Percentiles rank a stretch among this genome's conserved stretches.
Conservation (phyloP, 2,113 vertebrate species). For the Orcinus orca region DNA sequence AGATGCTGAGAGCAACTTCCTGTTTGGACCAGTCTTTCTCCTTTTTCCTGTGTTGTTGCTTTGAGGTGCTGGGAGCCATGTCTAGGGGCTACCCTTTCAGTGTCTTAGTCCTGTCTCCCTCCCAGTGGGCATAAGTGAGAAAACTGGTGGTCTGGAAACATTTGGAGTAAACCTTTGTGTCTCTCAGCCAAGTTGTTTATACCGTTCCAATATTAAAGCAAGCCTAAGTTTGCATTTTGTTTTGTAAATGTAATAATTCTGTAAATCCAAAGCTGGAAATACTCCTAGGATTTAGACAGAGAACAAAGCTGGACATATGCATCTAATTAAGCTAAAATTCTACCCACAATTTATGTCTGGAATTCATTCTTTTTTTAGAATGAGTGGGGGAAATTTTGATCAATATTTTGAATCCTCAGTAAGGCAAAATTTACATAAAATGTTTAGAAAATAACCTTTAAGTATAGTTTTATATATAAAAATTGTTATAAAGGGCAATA, state of each 20-base stretch:
- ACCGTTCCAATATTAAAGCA: background rate
- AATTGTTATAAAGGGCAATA: background rate
- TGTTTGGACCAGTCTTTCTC: background rate
- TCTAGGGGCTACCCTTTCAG: background rate
- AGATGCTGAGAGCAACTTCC: background rate
- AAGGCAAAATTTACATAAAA: background rate
- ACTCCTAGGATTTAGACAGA: slow-evolving; percentile 11
- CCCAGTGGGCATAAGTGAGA: background rate
- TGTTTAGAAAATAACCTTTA: slow-evolving; percentile 35
- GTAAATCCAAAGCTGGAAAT: slow-evolving; percentile 18
- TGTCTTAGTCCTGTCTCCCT: background rate
- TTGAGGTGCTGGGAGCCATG: background rate
- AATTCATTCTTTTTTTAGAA: slow-evolving; percentile 10
- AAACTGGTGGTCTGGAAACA: background rate
- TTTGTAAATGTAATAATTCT: slow-evolving; percentile 44
- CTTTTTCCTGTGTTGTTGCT: background rate
- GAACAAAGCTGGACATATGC: background rate
- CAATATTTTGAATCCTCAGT: background rate
- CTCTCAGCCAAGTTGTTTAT: background rate
- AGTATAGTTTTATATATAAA: background rate
- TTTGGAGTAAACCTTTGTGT: slow-evolving; percentile 10
- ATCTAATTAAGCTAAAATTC: slow-evolving; percentile 46
- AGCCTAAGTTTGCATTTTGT: slow-evolving; percentile 20
- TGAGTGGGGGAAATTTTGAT: background rate
- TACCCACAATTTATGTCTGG: background rate